phyloP scores from a whole-genome alignment of 2,797 vertebrate species.

The Tenualosa ilisha region DNA sequence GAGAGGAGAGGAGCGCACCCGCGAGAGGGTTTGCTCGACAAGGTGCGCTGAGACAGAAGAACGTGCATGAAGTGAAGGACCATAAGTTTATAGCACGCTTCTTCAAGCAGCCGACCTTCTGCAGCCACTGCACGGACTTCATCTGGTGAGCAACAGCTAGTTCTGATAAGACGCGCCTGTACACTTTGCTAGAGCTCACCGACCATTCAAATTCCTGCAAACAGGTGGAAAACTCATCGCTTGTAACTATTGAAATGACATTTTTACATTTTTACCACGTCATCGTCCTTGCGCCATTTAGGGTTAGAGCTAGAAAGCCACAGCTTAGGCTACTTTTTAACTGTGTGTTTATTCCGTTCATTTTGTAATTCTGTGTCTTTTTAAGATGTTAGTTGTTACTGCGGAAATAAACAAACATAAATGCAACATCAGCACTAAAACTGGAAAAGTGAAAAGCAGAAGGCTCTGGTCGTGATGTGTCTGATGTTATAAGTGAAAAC shows the following conservation, averaged over 20 bases:
- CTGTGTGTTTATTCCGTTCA: not conserved
- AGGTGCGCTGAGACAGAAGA: conserved; percentile 93
- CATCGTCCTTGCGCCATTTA: not conserved
- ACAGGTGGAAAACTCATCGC: conserved; percentile 20
- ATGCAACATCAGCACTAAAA: not conserved
- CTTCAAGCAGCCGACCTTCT: conserved; percentile 96
- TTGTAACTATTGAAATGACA: not conserved
- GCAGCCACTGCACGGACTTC: conserved; percentile 97
- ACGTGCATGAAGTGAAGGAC: conserved; percentile 93
- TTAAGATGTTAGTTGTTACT: not conserved
- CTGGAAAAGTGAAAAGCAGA: not conserved
- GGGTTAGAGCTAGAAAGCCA: not conserved
- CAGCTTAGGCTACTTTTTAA: not conserved
- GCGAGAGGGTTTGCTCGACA: conserved; percentile 85
- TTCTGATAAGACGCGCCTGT: not conserved
- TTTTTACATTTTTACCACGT: not conserved
- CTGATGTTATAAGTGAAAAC: not conserved
- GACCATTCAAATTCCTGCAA: not conserved
- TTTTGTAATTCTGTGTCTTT: not conserved
- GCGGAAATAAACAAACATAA: not conserved
- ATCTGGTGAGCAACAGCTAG: conserved; percentile 82
- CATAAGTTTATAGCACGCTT: conserved; percentile 94
- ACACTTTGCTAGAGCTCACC: not conserved
- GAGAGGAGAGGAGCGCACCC: conserved; percentile 78
- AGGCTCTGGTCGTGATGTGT: not conserved